Evolutionary conservation across 2,113 vertebrate species (phyloP).

Genomic region (Chrysemys picta): DNA sequence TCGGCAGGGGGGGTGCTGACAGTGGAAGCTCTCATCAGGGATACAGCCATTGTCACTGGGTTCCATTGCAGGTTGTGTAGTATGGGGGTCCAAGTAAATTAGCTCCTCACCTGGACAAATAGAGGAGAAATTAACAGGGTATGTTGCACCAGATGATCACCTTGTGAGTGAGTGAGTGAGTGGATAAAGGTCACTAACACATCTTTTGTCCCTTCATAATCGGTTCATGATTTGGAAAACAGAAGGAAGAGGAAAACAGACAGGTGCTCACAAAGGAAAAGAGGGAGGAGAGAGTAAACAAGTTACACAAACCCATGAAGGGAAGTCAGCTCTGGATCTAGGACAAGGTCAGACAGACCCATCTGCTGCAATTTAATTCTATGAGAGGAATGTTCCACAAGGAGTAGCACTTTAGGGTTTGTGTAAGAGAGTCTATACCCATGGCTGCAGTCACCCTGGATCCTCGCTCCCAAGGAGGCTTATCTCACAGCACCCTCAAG

Average conservation of each 20-base stretch:
- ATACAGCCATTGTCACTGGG: conserved; percentile 79
- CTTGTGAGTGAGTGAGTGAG: not conserved
- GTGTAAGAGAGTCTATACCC: not conserved
- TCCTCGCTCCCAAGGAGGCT: not conserved
- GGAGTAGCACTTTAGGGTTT: accelerated
- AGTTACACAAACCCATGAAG: not conserved
- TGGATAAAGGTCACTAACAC: not conserved
- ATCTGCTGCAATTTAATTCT: not conserved
- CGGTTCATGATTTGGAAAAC: not conserved
- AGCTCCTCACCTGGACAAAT: conserved; percentile 89
- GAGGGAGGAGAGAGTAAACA: not conserved
- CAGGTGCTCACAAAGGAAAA: not conserved
- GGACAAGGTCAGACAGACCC: not conserved
- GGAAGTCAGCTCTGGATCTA: not conserved
- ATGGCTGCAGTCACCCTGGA: not conserved
- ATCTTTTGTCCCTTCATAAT: not conserved
- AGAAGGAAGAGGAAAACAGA: not conserved
- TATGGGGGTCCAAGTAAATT: conserved; percentile 97
- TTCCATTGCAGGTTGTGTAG: conserved; percentile 92
- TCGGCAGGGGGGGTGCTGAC: conserved; percentile 95
- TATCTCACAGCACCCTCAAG: not conserved
- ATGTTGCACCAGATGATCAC: accelerated
- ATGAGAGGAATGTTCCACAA: accelerated
- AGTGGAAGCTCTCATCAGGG: conserved; percentile 94
- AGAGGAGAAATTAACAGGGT: not conserved